A percentile compares a stretch with the other conserved stretches of the same genome.
These are phyloP conservation scores for Glomeris marginata DNA, from an alignment of 2,888 invertebrate species.

Conservation along the genomic window DNA sequence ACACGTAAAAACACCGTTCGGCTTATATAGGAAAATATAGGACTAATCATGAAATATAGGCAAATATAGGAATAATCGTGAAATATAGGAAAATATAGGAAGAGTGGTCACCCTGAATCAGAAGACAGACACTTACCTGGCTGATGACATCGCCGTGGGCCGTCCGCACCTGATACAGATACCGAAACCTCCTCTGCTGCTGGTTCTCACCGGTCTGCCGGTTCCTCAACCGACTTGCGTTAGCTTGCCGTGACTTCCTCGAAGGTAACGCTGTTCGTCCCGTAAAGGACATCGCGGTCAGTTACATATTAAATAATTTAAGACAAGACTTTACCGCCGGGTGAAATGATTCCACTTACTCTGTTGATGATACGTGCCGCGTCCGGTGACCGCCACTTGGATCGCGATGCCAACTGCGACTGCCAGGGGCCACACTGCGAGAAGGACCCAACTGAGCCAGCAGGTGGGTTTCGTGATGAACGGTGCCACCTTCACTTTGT, in stretches of 20 bases:
- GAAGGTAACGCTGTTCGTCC: constrained; percentile 35
- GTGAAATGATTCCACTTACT: constrained; percentile 23
- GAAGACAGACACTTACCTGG: constrained; percentile 39
- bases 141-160: constrained; percentile 81
- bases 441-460: constrained; percentile 55
- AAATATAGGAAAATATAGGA: background rate
- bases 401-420: constrained; percentile 49
- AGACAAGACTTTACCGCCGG: background rate
- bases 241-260: constrained; percentile 33
- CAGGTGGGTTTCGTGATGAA: constrained; percentile 38
- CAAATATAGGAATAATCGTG: background rate
- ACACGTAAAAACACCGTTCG: constrained; percentile 6
- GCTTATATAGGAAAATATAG: constrained; percentile 1
- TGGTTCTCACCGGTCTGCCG: constrained; percentile 64
- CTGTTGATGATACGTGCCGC: constrained; percentile 35
- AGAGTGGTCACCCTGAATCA: constrained; percentile 1
- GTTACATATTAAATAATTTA: background rate
- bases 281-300: background rate
- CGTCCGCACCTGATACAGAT: constrained; percentile 77
- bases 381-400: constrained; percentile 53
- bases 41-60: background rate
- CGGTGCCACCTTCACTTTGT: constrained; percentile 39
- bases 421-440: constrained; percentile 56
- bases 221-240: constrained; percentile 39
- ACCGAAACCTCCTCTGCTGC: constrained; percentile 79